phyloP scores from a whole-genome alignment of 2,113 vertebrate species.

The Cyanoramphus novaezelandiae region DNA sequence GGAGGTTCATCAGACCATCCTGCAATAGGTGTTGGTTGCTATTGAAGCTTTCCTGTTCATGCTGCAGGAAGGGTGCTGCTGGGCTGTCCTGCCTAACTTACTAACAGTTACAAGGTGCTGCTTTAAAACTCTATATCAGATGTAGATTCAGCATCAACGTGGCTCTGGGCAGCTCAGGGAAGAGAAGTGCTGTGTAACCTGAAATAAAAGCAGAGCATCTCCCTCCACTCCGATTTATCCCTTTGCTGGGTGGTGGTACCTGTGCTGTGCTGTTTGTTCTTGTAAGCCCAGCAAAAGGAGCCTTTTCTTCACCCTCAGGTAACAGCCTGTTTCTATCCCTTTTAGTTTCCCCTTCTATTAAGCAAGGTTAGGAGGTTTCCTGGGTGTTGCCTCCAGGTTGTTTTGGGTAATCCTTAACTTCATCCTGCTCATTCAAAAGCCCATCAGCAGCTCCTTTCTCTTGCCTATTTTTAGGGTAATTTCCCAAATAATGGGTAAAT shows the following conservation, averaged over 20 bases:
- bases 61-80: neutral
- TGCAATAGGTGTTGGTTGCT: fast-evolving
- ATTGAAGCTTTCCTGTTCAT: neutral
- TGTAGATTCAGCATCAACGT: fast-evolving
- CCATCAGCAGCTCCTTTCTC: neutral
- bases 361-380: neutral
- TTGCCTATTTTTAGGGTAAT: neutral
- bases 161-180: neutral
- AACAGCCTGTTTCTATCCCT: fast-evolving
- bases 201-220: neutral
- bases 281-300: neutral
- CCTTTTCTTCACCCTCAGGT: neutral
- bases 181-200: neutral
- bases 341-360: neutral
- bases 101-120: neutral
- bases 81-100: neutral
- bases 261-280: neutral
- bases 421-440: neutral
- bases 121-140: neutral
- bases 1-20: neutral
- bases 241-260: too few species aligned
- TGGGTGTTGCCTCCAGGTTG: neutral
- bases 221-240: neutral
- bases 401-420: neutral
- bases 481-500: neutral